Conservation (phyloP, 2,113 vertebrate genomes). For the Vireo altiloquus region DNA sequence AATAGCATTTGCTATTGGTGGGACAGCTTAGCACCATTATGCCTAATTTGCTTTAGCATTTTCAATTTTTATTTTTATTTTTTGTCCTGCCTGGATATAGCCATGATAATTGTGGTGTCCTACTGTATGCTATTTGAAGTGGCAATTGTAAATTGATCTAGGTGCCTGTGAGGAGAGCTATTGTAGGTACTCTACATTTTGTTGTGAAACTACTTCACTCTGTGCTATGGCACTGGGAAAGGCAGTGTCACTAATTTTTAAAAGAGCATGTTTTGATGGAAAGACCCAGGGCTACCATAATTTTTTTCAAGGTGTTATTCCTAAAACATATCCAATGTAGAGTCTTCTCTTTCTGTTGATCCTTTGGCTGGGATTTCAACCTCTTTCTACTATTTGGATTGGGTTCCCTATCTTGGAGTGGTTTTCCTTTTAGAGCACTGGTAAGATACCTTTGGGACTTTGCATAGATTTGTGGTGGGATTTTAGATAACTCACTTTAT, state of each 20-base stretch:
- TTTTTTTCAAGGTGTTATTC: neutral
- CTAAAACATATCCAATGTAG: neutral
- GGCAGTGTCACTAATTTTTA: neutral
- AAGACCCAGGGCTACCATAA: fast-evolving
- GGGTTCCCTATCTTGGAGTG: neutral
- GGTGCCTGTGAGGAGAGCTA: neutral
- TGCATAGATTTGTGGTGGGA: neutral
- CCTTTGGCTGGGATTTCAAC: neutral
- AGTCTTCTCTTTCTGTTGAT: neutral
- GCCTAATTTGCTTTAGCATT: neutral
- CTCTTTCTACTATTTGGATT: neutral
- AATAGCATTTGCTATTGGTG: neutral
- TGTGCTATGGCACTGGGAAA: neutral
- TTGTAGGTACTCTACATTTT: neutral
- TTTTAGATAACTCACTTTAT: neutral
- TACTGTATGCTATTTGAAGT: neutral
- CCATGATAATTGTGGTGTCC: neutral
- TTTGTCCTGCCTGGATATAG: neutral
- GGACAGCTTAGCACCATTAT: neutral
- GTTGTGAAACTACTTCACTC: neutral
- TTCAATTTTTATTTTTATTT: neutral
- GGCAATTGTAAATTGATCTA: neutral
- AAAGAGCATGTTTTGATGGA: neutral
- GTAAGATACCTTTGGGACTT: neutral
- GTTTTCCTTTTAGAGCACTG: neutral